Conservation (phyloP, 1,140 invertebrate species). For the Lepidostoma basale region DNA sequence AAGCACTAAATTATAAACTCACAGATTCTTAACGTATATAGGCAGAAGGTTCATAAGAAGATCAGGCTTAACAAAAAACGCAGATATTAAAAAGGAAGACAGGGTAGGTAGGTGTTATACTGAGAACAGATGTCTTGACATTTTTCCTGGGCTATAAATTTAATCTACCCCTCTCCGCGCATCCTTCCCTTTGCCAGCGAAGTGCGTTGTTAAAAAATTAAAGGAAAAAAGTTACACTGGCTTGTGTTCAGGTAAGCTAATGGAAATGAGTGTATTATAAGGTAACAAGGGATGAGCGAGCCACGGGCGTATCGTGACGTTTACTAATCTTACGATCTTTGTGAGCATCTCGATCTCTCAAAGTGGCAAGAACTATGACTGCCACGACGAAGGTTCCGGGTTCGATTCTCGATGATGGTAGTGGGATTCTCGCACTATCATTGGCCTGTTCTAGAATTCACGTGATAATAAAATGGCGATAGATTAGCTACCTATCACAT, state of each 20-base stretch:
- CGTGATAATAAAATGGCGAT: too few species aligned
- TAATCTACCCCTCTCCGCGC: background rate
- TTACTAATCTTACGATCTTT: too few species aligned
- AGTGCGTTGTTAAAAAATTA: constrained; percentile 44
- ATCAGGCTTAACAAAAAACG: background rate
- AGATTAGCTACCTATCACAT: too few species aligned
- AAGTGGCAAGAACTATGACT: too few species aligned
- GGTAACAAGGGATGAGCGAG: constrained; percentile 20
- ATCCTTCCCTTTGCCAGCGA: background rate
- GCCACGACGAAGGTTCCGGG: too few species aligned
- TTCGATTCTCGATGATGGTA: too few species aligned
- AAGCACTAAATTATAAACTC: too few species aligned
- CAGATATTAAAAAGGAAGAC: background rate
- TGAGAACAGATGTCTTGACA: constrained; percentile 45
- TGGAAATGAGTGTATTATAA: constrained; percentile 45
- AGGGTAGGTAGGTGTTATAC: constrained; percentile 35
- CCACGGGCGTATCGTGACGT: background rate
- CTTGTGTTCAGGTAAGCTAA: constrained; percentile 43
- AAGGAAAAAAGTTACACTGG: constrained; percentile 38
- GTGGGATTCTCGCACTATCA: too few species aligned
- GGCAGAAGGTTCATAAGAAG: too few species aligned
- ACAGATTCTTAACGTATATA: too few species aligned
- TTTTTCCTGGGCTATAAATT: constrained; percentile 41
- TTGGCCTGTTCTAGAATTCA: too few species aligned
- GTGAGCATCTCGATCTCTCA: too few species aligned